Conservation (phyloP, 1,140 invertebrate species). For the Pogonus chalceus region DNA sequence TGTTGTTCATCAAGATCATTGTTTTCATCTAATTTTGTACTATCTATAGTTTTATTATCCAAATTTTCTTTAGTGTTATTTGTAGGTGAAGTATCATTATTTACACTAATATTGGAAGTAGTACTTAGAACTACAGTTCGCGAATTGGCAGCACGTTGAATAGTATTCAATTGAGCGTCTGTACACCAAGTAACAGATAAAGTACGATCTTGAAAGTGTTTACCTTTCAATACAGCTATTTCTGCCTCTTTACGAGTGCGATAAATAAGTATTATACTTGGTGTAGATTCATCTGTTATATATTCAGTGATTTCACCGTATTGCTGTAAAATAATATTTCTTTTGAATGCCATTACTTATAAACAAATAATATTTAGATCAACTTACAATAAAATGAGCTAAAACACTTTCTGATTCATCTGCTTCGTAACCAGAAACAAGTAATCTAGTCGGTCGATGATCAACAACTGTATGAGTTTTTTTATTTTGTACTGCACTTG, state of each 20-base stretch:
- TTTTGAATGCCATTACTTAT: neutral
- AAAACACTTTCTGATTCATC: conserved; percentile 60
- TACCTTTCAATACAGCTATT: conserved; percentile 52
- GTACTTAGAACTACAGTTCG: conserved; percentile 30
- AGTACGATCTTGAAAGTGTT: conserved; percentile 45
- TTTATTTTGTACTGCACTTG: conserved; percentile 23
- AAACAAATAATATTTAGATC: neutral
- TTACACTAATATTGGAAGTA: no score
- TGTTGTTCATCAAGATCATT: no score
- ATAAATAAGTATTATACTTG: conserved; percentile 59
- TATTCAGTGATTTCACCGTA: conserved; percentile 62
- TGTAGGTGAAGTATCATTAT: no score
- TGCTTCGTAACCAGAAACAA: conserved; percentile 66
- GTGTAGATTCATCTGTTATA: conserved; percentile 52
- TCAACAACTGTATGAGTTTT: conserved; percentile 65
- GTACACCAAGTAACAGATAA: conserved; percentile 32
- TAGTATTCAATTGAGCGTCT: conserved; percentile 17
- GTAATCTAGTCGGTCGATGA: conserved; percentile 66
- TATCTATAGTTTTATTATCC: no score
- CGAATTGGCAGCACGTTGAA: conserved; percentile 19
- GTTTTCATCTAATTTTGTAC: no score
- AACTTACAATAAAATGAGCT: conserved; percentile 59
- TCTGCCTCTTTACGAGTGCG: conserved; percentile 66
- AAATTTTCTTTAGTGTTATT: no score
- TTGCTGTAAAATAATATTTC: conserved; percentile 45